A percentile compares a stretch with the other conserved stretches of the same genome.
Conservation (phyloP, 2,113 vertebrate species). For the Corvus hawaiiensis region DNA sequence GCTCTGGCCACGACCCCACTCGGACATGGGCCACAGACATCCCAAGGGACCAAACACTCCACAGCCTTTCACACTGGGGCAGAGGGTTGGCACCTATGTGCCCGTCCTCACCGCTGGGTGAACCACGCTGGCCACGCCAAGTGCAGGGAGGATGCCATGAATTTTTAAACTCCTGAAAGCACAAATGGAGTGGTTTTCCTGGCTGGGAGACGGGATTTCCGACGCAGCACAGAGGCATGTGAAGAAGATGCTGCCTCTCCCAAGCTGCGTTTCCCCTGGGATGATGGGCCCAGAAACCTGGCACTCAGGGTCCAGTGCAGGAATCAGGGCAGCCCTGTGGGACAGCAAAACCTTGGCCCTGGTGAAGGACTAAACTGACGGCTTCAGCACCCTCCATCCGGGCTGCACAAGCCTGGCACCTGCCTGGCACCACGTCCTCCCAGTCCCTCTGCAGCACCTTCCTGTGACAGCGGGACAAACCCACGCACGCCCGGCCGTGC, state of each 20-base stretch:
- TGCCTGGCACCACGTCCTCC: rapidly evolving
- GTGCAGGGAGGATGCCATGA: constrained; percentile 43
- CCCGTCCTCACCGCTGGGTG: not conserved
- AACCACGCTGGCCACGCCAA: not conserved
- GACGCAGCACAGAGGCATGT: constrained; percentile 22
- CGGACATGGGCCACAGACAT: rapidly evolving
- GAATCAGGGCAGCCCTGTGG: not conserved
- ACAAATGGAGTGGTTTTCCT: constrained; percentile 40
- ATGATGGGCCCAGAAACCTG: rapidly evolving
- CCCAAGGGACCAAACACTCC: not conserved
- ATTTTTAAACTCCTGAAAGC: constrained; percentile 66
- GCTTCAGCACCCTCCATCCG: rapidly evolving
- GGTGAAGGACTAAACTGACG: not conserved
- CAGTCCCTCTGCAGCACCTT: not conserved
- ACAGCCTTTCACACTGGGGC: rapidly evolving
- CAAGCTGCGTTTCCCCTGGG: not conserved
- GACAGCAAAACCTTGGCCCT: not conserved
- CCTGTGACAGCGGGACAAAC: not conserved
- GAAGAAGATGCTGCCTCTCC: not conserved
- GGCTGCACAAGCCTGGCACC: not conserved
- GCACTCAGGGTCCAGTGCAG: rapidly evolving
- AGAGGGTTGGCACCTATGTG: not conserved
- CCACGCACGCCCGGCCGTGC: rapidly evolving
- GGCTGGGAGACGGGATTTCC: constrained; percentile 49
- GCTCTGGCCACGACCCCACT: not conserved